These are phyloP conservation scores for Gari tellinella DNA, from an alignment of 2,888 invertebrate species.

Conservation along the genomic window DNA sequence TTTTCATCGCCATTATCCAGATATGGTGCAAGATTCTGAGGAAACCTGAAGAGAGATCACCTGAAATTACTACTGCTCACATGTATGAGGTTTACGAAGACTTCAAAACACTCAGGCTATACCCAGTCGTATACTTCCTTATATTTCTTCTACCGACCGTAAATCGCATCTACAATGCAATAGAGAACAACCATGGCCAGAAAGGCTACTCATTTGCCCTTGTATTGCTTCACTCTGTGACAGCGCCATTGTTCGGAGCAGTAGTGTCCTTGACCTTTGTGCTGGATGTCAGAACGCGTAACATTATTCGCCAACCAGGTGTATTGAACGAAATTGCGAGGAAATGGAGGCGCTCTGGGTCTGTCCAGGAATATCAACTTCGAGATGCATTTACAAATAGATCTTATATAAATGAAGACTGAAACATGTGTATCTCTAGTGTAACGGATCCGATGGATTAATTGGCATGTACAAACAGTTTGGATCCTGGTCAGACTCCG, in stretches of 20 bases:
- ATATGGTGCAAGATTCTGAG: neutral
- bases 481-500: no score
- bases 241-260: constrained; percentile 27
- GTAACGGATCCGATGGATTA: no score
- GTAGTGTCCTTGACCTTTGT: constrained; percentile 33
- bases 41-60: neutral
- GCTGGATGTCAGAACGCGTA: constrained; percentile 26
- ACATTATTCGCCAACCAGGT: no score
- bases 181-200: neutral
- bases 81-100: constrained; percentile 20
- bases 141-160: constrained; percentile 26
- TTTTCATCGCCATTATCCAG: constrained; percentile 20
- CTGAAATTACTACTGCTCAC: neutral
- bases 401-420: no score
- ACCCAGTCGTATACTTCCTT: constrained; percentile 38
- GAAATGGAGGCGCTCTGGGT: no score
- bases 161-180: constrained; percentile 30
- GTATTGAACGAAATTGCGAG: no score
- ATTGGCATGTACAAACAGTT: no score
- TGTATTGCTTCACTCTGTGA: constrained; percentile 22
- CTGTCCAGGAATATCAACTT: no score
- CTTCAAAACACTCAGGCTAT: constrained; percentile 29
- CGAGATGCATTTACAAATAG: no score
- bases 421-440: no score
- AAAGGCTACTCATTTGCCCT: constrained; percentile 16